These are phyloP conservation scores for Ophioninae sp. DNA, from an alignment of 2,888 invertebrate species.

Conservation along the genomic window DNA sequence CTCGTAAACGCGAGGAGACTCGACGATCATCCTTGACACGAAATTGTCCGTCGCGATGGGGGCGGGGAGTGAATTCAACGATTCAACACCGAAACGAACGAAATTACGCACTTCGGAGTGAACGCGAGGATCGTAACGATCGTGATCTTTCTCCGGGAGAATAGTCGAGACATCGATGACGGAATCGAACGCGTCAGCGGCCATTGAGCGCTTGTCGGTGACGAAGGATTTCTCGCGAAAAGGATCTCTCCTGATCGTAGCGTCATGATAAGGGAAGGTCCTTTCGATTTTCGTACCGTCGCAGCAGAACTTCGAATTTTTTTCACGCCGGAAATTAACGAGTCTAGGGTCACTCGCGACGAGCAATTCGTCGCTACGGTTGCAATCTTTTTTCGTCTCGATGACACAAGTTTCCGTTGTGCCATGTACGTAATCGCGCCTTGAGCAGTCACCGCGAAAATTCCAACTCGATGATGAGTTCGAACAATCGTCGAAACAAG, in stretches of 20 bases:
- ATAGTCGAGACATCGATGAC: not conserved
- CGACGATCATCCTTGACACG: conserved; percentile 46
- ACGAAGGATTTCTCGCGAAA: not conserved
- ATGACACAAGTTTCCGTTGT: not conserved
- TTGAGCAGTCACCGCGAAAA: conserved; percentile 39
- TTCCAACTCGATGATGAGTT: conserved; percentile 39
- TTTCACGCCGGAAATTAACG: not conserved
- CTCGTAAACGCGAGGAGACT: conserved; percentile 19
- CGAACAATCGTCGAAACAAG: conserved; percentile 65
- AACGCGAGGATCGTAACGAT: not conserved
- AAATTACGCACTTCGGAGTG: not conserved
- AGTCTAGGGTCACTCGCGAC: not conserved
- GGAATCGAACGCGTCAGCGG: not conserved
- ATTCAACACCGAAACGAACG: not conserved
- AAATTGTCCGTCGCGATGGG: conserved; percentile 11
- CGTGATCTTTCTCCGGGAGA: not conserved
- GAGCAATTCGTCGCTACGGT: not conserved
- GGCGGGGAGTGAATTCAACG: conserved; percentile 8
- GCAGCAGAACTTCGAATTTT: not conserved
- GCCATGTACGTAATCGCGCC: not conserved
- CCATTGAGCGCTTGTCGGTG: not conserved
- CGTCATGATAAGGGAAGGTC: not conserved
- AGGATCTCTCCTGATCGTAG: not conserved
- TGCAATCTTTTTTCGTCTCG: not conserved
- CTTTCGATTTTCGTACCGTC: not conserved